Evolutionary conservation across 37 sponge, comb jelly and placozoan species (phyloP).

Genomic region (Ephydatia muelleri): DNA sequence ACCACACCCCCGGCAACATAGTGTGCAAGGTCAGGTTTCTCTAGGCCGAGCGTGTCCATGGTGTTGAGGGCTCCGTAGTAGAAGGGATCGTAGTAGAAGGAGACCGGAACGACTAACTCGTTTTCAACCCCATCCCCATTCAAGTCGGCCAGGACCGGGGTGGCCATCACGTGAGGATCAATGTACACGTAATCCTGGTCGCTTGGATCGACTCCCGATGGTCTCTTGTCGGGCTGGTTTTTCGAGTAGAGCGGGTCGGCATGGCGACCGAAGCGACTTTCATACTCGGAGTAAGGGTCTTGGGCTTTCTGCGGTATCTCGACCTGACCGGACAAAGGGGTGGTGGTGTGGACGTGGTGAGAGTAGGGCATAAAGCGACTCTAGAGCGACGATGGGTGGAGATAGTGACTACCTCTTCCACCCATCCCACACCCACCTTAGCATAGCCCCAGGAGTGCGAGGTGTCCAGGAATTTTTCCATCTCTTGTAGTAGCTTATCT

Average conservation of each 20-base stretch:
- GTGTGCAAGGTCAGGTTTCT: slow-evolving; percentile 42
- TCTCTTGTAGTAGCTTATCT: slow-evolving; percentile 23
- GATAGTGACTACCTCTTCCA: neutral
- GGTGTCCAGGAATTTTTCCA: slow-evolving; percentile 13
- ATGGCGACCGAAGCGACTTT: slow-evolving; percentile 44
- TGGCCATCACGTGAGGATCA: slow-evolving; percentile 76
- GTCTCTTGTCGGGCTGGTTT: slow-evolving; percentile 28
- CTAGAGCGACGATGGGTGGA: neutral
- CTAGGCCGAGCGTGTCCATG: slow-evolving; percentile 18
- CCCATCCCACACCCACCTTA: neutral
- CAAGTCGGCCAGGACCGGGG: slow-evolving; percentile 59
- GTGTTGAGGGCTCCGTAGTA: slow-evolving; percentile 46
- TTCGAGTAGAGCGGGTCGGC: slow-evolving; percentile 60
- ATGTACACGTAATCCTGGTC: slow-evolving; percentile 47
- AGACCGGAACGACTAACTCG: slow-evolving; percentile 70
- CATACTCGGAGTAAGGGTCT: slow-evolving; percentile 50
- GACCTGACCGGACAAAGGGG: too few relatives aligned
- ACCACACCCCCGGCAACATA: slow-evolving; percentile 61
- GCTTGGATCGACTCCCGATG: slow-evolving; percentile 37
- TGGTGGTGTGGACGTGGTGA: neutral
- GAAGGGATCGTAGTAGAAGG: slow-evolving; percentile 72
- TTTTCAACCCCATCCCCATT: slow-evolving; percentile 56
- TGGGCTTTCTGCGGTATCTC: too few relatives aligned
- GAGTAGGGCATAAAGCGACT: neutral
- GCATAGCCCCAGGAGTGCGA: too few relatives aligned